Percentiles rank a stretch among this genome's conserved stretches.
Evolutionary conservation across 2,888 invertebrate species (phyloP).

Genomic region (Apomyelois bistriatella): DNA sequence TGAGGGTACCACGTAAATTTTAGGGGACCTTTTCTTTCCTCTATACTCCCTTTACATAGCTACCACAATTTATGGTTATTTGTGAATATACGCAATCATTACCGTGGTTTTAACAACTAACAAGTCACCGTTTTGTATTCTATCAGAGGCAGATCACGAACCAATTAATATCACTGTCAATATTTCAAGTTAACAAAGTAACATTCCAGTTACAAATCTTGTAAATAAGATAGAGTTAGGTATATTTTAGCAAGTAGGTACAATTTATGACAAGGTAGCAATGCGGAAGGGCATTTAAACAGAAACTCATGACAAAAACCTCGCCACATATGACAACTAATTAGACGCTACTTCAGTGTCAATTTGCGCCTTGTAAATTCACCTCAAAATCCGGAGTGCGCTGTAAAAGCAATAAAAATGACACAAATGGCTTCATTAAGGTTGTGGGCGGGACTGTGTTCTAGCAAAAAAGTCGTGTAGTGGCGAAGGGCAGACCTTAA

Average conservation of each 20-base stretch:
- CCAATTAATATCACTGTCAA: slow-evolving; percentile 10
- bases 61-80: slow-evolving; percentile 41
- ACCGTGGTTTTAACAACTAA: slow-evolving; percentile 5
- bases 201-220: slow-evolving; percentile 1
- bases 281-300: neutral
- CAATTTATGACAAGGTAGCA: neutral
- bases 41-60: slow-evolving; percentile 48
- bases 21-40: slow-evolving; percentile 57
- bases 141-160: slow-evolving; percentile 9
- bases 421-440: slow-evolving; percentile 77
- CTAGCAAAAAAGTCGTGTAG: slow-evolving; percentile 68
- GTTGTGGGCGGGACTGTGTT: slow-evolving; percentile 58
- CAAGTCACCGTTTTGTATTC: slow-evolving; percentile 10
- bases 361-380: slow-evolving; percentile 75
- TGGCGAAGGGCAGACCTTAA: slow-evolving; percentile 53
- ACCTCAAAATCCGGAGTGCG: slow-evolving; percentile 68
- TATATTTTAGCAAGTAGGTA: neutral
- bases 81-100: slow-evolving; percentile 26
- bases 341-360: slow-evolving; percentile 64
- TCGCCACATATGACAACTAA: slow-evolving; percentile 51
- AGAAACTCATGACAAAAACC: slow-evolving; percentile 26
- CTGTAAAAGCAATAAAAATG: slow-evolving; percentile 76
- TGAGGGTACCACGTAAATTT: slow-evolving; percentile 56
- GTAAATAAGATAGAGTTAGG: neutral
- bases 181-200: slow-evolving; percentile 8